Percentiles rank a stretch among this genome's conserved stretches.
phyloP scores from a whole-genome alignment of 2,888 invertebrate species.

The Xestia sexstrigata region DNA sequence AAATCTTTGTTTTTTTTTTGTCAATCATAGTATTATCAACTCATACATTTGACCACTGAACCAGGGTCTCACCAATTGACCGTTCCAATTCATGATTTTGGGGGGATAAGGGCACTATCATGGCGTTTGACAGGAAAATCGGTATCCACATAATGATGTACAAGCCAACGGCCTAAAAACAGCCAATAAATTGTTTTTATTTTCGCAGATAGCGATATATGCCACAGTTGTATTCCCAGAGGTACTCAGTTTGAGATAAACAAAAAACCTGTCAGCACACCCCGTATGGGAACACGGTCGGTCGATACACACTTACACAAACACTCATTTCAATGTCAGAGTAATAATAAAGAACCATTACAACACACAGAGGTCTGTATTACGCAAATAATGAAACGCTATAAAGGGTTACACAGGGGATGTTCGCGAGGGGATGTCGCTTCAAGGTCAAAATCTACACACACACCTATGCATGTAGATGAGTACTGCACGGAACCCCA shows the following conservation, averaged over 20 bases:
- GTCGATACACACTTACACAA: conserved; percentile 44
- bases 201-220: background rate
- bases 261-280: conserved; percentile 42
- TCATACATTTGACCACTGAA: background rate
- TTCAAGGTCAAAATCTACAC: conserved; percentile 77
- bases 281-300: conserved; percentile 10
- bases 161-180: background rate
- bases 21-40: background rate
- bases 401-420: conserved; percentile 62
- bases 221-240: conserved; percentile 2
- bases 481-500: conserved; percentile 73
- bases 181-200: background rate
- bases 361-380: conserved; percentile 48
- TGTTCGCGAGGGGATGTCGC: conserved; percentile 68
- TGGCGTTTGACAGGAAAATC: background rate
- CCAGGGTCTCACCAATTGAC: conserved; percentile 10
- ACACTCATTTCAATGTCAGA: conserved; percentile 54
- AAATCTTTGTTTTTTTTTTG: background rate
- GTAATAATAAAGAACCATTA: conserved; percentile 61
- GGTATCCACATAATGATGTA: background rate
- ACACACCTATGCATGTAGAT: conserved; percentile 10
- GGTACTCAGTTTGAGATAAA: conserved; percentile 25
- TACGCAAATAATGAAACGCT: conserved; percentile 67
- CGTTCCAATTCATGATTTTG: conserved; percentile 14
- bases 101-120: conserved; percentile 36